Evolutionary conservation across 1,140 invertebrate genomes (phyloP).

Genomic region (Acromyrmex charruanus): DNA sequence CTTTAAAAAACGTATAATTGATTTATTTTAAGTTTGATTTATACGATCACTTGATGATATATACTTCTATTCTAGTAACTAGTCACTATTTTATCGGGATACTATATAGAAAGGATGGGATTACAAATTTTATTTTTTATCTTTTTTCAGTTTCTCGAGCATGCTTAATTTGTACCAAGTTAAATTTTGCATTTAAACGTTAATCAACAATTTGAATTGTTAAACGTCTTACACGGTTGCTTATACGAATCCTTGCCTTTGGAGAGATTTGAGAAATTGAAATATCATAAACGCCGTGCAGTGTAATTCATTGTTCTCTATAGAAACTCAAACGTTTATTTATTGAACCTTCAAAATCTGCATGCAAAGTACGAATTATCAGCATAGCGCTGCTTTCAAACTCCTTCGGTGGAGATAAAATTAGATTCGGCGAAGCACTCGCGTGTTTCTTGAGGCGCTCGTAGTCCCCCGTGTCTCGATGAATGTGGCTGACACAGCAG

Average conservation of each 20-base stretch:
- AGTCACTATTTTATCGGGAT: neutral
- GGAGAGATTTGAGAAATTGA: neutral
- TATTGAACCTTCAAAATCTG: neutral
- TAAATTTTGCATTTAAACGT: neutral
- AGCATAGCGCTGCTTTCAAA: neutral
- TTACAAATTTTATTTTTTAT: neutral
- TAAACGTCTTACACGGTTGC: neutral
- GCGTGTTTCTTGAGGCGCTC: neutral
- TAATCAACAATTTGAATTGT: neutral
- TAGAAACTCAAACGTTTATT: neutral
- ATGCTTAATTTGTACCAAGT: neutral
- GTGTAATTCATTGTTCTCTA: neutral
- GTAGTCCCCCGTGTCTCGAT: neutral
- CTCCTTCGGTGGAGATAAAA: conserved; percentile 15
- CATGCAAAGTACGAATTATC: neutral
- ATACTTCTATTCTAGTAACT: neutral
- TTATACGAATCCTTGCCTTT: neutral
- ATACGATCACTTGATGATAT: neutral
- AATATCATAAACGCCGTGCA: neutral
- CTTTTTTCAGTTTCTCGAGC: neutral
- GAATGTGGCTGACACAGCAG: conserved; percentile 22
- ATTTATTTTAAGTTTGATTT: neutral
- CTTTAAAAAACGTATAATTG: neutral
- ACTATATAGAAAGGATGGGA: neutral
- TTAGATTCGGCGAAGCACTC: conserved; percentile 21